Conservation (phyloP, 2,888 invertebrate genomes). For the Drosophila kokeensis region DNA sequence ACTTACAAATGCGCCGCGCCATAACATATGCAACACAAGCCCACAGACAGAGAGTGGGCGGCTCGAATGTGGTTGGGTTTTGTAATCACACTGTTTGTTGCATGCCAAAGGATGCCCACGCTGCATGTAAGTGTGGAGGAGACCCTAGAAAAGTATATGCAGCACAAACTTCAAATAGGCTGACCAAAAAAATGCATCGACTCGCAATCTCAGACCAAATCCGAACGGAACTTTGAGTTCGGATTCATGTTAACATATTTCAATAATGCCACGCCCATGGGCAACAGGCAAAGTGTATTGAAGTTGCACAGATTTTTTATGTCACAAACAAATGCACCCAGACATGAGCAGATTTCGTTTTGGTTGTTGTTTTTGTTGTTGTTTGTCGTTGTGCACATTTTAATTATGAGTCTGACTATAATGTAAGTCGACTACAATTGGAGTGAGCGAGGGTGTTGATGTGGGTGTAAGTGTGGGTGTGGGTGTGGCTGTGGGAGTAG, state of each 20-base stretch:
- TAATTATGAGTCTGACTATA: slow-evolving; percentile 57
- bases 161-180: slow-evolving; percentile 42
- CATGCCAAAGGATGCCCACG: slow-evolving; percentile 18
- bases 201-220: slow-evolving; percentile 21
- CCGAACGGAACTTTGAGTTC: slow-evolving; percentile 7
- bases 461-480: slow-evolving; percentile 6
- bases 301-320: slow-evolving; percentile 27
- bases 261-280: slow-evolving; percentile 24
- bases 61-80: slow-evolving; percentile 18
- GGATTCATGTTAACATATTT: slow-evolving; percentile 19
- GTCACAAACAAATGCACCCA: slow-evolving; percentile 37
- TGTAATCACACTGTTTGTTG: slow-evolving; percentile 28
- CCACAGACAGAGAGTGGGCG: slow-evolving; percentile 10
- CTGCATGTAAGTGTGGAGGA: background rate
- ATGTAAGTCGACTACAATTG: slow-evolving; percentile 28
- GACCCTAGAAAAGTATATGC: slow-evolving; percentile 5
- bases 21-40: slow-evolving; percentile 55
- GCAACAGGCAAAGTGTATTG: slow-evolving; percentile 20
- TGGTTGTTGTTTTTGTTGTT: background rate
- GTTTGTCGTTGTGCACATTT: slow-evolving; percentile 54
- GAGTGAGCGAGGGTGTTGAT: slow-evolving; percentile 9
- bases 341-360: slow-evolving; percentile 13
- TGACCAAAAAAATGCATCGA: slow-evolving; percentile 45
- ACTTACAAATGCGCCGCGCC: slow-evolving; percentile 54
- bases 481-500: background rate